Evolutionary conservation across 2,113 vertebrate species (phyloP).

Genomic region (Carlito syrichta): DNA sequence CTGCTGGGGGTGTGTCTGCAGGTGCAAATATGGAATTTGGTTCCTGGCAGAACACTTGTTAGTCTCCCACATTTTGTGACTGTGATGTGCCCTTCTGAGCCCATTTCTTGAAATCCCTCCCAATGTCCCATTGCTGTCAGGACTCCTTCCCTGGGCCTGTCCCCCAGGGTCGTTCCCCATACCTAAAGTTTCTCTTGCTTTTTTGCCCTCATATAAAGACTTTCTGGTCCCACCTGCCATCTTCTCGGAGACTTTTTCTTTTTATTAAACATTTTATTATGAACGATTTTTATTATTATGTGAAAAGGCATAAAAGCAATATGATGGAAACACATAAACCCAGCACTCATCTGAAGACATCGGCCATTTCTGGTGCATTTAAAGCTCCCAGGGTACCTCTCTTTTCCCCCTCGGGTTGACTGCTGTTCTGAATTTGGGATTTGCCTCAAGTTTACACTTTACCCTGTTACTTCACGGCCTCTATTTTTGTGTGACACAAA

Average conservation of each 20-base stretch:
- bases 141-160: background rate
- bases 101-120: background rate
- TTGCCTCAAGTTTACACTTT: too few relatives aligned
- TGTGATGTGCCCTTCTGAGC: background rate
- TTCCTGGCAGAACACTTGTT: background rate
- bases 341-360: background rate
- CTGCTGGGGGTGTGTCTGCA: background rate
- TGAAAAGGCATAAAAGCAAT: background rate
- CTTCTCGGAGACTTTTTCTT: background rate
- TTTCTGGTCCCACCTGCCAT: background rate
- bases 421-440: background rate
- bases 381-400: background rate
- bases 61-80: background rate
- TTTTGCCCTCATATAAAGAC: background rate
- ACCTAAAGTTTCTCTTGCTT: background rate
- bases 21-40: background rate
- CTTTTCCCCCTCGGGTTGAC: background rate
- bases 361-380: background rate
- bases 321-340: background rate
- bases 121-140: accelerated
- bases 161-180: accelerated
- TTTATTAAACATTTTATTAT: background rate
- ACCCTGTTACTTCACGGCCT: too few relatives aligned
- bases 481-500: background rate
- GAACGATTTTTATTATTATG: background rate